Evolutionary conservation across 2,113 vertebrate genomes (phyloP).

Genomic region (Thalassoma bifasciatum): DNA sequence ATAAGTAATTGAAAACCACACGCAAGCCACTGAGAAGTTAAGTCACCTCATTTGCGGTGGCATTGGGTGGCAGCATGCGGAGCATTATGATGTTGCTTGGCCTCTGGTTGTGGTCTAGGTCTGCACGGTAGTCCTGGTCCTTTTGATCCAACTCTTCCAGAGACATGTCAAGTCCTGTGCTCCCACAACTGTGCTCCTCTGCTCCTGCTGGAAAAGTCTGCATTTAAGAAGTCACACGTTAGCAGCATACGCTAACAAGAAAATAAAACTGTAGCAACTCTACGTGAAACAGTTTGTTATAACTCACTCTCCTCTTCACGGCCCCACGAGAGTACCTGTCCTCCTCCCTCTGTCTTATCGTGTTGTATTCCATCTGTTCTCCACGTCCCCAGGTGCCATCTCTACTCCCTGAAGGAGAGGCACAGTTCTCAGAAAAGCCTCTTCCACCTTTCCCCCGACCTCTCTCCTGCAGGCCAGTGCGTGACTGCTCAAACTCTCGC

Average conservation of each 20-base stretch:
- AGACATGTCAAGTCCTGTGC: conserved; percentile 52
- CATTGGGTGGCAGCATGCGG: conserved; percentile 90
- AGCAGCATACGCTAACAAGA: neutral
- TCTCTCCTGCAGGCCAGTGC: conserved; percentile 40
- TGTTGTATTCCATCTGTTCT: conserved; percentile 63
- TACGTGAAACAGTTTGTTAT: neutral
- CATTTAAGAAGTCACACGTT: neutral
- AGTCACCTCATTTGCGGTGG: conserved; percentile 88
- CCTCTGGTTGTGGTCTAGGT: conserved; percentile 85
- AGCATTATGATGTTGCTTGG: conserved; percentile 96
- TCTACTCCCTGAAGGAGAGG: conserved; percentile 40
- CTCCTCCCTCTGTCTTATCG: conserved; percentile 64
- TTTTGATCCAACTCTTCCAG: conserved; percentile 84
- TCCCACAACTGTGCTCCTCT: conserved; percentile 55
- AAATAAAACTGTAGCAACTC: neutral
- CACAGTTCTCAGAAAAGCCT: conserved; percentile 60
- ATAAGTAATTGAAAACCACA: neutral
- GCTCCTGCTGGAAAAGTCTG: conserved; percentile 53
- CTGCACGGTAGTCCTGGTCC: conserved; percentile 91
- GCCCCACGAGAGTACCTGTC: conserved; percentile 65
- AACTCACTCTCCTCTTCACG: conserved; percentile 75
- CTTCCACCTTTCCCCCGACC: conserved; percentile 58
- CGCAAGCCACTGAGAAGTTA: neutral
- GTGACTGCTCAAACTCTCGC: conserved; percentile 69
- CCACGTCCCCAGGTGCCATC: conserved; percentile 62